phyloP scores from a whole-genome alignment of 2,888 invertebrate species.

The Phalera bucephala region DNA sequence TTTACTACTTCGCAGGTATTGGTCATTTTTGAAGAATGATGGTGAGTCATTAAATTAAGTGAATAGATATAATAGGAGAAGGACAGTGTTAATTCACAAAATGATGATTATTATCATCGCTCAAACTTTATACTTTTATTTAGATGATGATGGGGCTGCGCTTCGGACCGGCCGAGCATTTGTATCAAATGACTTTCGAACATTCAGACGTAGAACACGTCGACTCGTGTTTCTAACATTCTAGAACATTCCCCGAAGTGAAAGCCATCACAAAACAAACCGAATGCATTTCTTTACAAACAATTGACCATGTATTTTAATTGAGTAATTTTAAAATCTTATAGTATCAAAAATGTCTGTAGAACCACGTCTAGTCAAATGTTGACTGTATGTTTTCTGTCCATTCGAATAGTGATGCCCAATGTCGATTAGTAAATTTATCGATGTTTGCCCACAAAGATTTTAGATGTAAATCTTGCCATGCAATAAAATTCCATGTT shows the following conservation, averaged over 20 bases:
- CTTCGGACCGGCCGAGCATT: conserved; percentile 26
- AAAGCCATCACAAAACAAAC: background rate
- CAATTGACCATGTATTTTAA: background rate
- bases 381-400: conserved; percentile 19
- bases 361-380: conserved; percentile 39
- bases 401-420: conserved; percentile 31
- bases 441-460: conserved; percentile 26
- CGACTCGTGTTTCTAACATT: background rate
- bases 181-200: conserved; percentile 17
- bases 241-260: background rate
- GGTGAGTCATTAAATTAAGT: conserved; percentile 54
- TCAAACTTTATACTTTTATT: conserved; percentile 39
- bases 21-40: conserved; percentile 38
- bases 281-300: background rate
- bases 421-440: conserved; percentile 15
- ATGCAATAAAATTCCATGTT: conserved; percentile 23
- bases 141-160: conserved; percentile 13
- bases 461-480: conserved; percentile 29
- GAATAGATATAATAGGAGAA: conserved; percentile 17
- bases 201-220: background rate
- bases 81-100: conserved; percentile 28
- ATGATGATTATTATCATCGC: conserved; percentile 33
- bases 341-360: background rate
- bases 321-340: background rate
- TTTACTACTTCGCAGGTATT: conserved; percentile 41